Evolutionary conservation across 2,113 vertebrate species (phyloP), one percentile per base, ranked within the genome.

Genomic region (Ailuropoda melanoleuca): DNA sequence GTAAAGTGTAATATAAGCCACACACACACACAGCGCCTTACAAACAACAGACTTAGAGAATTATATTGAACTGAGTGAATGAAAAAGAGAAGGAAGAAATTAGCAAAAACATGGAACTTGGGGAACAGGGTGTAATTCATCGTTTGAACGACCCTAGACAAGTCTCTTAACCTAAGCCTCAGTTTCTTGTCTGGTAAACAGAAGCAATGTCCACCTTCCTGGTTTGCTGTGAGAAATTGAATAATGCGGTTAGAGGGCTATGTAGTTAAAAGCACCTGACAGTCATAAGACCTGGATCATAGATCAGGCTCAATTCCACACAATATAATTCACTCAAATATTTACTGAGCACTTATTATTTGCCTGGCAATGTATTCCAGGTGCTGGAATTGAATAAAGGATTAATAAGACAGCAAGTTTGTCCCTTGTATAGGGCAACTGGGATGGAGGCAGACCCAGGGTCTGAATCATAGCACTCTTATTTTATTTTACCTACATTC

Each of bases 291-390:
- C 66, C 88, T 94, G 43, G 53, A 64, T 21, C 53, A 21, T 37
- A 88, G 64, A 88, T 82, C 55, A 85, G 18, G 60, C 74, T 95
- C 68, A 74, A 70, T 55, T 90, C 37, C 68, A 90, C 10, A 88
- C 84, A 96, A 84, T 96, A 94, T 86, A 93, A 55, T 55, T 93
- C 58, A 91, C 74, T 92, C 92, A 97, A 96, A 97, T 97, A 97
- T 96, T 97, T 94, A 91, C 88, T 26, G 66, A 97, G 48, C 53
- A 86, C 64, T 96, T 75, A 88, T 34, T 74, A 68, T 68, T 82
- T 97, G 81, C 95, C 37, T 4, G 43, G 85, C 46, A 95, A 50
- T 77, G n/a, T 62, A 62, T 58, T 31, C 82, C 34, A 31, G 78
- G 77, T 91, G 78, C 81, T 94, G 82, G 74, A 97, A 94, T 56